These are phyloP conservation scores for Chorisops tibialis DNA, from an alignment of 2,888 invertebrate species.

Conservation along the genomic window DNA sequence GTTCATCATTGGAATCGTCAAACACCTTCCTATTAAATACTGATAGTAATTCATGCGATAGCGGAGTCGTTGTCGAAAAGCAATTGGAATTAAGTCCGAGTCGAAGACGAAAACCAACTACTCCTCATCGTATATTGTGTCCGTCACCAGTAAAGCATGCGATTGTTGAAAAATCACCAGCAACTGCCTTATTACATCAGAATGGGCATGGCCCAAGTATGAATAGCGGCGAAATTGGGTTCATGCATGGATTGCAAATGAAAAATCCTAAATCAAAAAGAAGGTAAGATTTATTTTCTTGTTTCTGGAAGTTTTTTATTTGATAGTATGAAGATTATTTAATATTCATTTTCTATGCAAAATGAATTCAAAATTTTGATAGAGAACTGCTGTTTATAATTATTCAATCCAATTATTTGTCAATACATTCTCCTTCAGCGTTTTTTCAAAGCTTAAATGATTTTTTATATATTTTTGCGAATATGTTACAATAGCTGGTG, in stretches of 20 bases:
- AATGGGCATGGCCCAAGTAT: slow-evolving; percentile 4
- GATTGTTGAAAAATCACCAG: slow-evolving; percentile 33
- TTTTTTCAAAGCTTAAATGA: too few relatives aligned
- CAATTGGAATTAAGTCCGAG: slow-evolving; percentile 34
- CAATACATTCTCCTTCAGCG: too few relatives aligned
- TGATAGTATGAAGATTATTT: too few relatives aligned
- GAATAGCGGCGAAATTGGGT: background rate
- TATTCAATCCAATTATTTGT: too few relatives aligned
- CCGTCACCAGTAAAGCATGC: slow-evolving; percentile 47
- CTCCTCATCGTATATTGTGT: slow-evolving; percentile 61
- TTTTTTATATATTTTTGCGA: too few relatives aligned
- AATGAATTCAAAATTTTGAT: too few relatives aligned
- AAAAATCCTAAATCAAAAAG: slow-evolving; percentile 38
- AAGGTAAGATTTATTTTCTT: slow-evolving; percentile 32
- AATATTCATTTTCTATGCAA: too few relatives aligned
- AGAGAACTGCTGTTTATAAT: too few relatives aligned
- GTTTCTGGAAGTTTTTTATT: background rate
- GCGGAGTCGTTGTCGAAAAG: slow-evolving; percentile 48
- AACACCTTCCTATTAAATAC: slow-evolving; percentile 39
- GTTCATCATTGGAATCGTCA: slow-evolving; percentile 35
- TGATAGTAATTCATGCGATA: slow-evolving; percentile 52
- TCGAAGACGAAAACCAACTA: slow-evolving; percentile 50
- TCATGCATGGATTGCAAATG: slow-evolving; percentile 32
- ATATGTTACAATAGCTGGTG: too few relatives aligned
- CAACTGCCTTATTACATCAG: slow-evolving; percentile 10